Conservation (phyloP, 2,113 vertebrate species). For the Ammospiza nelsoni region DNA sequence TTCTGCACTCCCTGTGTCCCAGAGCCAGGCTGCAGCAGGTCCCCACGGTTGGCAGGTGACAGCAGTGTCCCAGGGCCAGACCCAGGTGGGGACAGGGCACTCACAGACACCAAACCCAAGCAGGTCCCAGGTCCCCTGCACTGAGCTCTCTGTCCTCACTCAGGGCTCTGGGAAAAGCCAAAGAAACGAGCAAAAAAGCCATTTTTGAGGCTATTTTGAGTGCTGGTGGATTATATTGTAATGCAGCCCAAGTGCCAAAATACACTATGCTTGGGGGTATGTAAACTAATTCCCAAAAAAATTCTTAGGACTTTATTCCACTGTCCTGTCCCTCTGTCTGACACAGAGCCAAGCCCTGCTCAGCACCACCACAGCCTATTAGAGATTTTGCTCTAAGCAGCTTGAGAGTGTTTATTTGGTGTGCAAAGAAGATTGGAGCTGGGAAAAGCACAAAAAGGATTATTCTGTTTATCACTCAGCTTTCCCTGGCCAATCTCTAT, state of each 20-base stretch:
- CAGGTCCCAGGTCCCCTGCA: background rate
- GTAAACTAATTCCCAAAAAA: constrained; percentile 55
- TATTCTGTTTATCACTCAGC: constrained; percentile 71
- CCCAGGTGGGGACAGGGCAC: accelerated
- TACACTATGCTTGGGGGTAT: constrained; percentile 67
- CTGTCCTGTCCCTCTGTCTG: constrained; percentile 58
- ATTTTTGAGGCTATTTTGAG: constrained; percentile 59
- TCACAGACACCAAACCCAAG: accelerated
- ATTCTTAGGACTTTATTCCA: constrained; percentile 47
- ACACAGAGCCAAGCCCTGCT: constrained; percentile 50
- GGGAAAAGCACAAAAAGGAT: constrained; percentile 71
- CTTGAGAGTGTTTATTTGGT: constrained; percentile 76
- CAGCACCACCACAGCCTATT: constrained; percentile 56
- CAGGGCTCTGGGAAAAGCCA: constrained; percentile 43
- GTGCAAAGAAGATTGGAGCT: constrained; percentile 72
- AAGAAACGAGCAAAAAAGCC: background rate
- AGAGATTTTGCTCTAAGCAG: constrained; percentile 72
- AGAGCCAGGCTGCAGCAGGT: background rate
- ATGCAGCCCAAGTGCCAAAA: constrained; percentile 63
- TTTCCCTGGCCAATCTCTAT: constrained; percentile 68
- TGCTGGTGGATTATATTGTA: constrained; percentile 52
- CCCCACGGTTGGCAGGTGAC: background rate
- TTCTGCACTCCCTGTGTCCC: background rate
- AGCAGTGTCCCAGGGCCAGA: background rate
- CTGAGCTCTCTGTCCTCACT: background rate